Percentiles rank a stretch among this genome's conserved stretches.
These are phyloP conservation scores for Matsumyia berberina DNA, from an alignment of 2,888 invertebrate genomes.

Conservation along the genomic window DNA sequence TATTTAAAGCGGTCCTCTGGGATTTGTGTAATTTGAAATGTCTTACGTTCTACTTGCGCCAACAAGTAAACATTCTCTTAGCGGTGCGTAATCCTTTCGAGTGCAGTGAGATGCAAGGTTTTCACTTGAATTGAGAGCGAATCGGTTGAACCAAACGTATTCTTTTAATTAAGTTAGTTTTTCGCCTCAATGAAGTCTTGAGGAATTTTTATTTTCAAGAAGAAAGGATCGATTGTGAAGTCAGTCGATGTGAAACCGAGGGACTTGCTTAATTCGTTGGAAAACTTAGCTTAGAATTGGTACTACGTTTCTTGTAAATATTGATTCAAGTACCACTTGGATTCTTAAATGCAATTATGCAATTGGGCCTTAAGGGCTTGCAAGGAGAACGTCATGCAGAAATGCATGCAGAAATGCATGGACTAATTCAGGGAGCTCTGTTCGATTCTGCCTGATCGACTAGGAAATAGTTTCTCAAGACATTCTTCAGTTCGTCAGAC, in stretches of 20 bases:
- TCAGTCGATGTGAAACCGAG: background rate
- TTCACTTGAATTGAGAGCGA: slow-evolving; percentile 53
- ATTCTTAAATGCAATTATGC: too few relatives aligned
- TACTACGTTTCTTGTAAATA: too few relatives aligned
- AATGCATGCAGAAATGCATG: too few relatives aligned
- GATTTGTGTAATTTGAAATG: slow-evolving; percentile 59
- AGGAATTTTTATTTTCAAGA: slow-evolving; percentile 8
- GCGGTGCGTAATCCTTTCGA: background rate
- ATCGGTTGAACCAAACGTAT: slow-evolving; percentile 42
- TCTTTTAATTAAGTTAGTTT: slow-evolving; percentile 75
- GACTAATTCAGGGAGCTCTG: too few relatives aligned
- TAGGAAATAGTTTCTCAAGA: too few relatives aligned
- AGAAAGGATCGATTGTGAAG: slow-evolving; percentile 5
- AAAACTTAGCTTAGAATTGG: too few relatives aligned
- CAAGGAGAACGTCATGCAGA: too few relatives aligned
- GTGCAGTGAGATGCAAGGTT: slow-evolving; percentile 52
- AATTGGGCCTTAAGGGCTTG: too few relatives aligned
- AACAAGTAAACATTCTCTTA: slow-evolving; percentile 54
- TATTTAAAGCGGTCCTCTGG: slow-evolving; percentile 62
- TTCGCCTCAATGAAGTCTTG: slow-evolving; percentile 36
- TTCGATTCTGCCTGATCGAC: too few relatives aligned
- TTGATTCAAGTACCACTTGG: too few relatives aligned
- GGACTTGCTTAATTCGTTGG: too few relatives aligned
- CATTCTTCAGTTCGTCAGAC: too few relatives aligned
- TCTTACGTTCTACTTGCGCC: slow-evolving; percentile 73